Evolutionary conservation across 2,888 invertebrate species (phyloP).

Genomic region (Dolichopus griseipennis): DNA sequence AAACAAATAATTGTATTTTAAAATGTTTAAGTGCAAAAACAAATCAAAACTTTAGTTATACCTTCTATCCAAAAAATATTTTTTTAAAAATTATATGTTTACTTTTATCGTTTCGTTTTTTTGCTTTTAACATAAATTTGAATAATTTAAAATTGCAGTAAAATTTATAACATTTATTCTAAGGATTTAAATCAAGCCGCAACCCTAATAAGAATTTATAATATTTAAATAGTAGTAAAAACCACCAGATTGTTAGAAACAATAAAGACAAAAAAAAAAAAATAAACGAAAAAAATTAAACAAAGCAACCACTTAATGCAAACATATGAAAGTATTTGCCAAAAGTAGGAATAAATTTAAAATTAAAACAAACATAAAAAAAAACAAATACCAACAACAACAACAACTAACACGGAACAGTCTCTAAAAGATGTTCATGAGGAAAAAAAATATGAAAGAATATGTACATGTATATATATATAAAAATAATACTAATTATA

Average conservation of each 20-base stretch:
- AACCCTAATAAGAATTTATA: background rate
- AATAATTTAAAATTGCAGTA: background rate
- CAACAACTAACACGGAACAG: background rate
- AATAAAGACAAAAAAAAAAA: no score
- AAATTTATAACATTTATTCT: background rate
- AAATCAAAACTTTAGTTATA: no score
- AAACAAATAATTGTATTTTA: no score
- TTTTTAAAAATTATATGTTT: no score
- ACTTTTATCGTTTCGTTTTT: no score
- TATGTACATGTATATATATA: no score
- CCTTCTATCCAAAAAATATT: no score
- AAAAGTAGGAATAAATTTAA: constrained; percentile 4
- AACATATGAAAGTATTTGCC: constrained; percentile 1
- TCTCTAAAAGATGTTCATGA: background rate
- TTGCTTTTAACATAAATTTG: background rate
- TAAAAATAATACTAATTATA: background rate
- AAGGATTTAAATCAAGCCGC: constrained; percentile 1
- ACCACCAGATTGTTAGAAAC: background rate
- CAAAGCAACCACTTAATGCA: background rate
- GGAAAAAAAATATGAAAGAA: background rate
- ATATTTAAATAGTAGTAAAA: background rate
- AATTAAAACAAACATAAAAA: background rate
- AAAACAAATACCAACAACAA: background rate
- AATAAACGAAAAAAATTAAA: no score
- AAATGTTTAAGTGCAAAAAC: no score